Evolutionary conservation across 2,888 invertebrate species (phyloP).

Genomic region (Meteorus colon): DNA sequence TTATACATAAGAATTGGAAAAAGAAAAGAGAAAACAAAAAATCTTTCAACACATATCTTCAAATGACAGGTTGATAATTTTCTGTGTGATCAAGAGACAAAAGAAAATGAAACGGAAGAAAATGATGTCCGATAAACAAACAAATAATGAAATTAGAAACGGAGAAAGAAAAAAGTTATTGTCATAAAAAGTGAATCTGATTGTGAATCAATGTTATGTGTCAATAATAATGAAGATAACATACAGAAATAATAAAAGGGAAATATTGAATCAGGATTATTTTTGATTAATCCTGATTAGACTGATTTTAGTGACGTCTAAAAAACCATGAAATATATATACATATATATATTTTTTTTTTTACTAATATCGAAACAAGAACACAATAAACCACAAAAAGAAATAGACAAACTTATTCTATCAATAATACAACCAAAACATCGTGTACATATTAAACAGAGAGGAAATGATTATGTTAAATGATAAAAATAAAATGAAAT

Average conservation of each 20-base stretch:
- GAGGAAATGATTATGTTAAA: background rate
- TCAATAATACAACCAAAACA: slow-evolving; percentile 1
- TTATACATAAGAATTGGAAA: slow-evolving; percentile 41
- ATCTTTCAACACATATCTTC: slow-evolving; percentile 64
- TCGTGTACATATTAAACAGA: background rate
- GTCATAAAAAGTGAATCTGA: background rate
- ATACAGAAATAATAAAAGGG: slow-evolving; percentile 33
- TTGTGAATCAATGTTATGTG: background rate
- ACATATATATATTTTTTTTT: slow-evolving; percentile 43
- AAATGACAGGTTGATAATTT: slow-evolving; percentile 48
- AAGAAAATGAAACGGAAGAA: slow-evolving; percentile 34
- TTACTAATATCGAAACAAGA: slow-evolving; percentile 12
- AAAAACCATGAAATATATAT: slow-evolving; percentile 50
- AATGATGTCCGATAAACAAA: slow-evolving; percentile 47
- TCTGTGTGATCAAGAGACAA: slow-evolving; percentile 13
- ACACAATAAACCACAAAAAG: slow-evolving; percentile 13
- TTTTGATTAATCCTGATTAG: background rate
- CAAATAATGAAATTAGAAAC: slow-evolving; percentile 43
- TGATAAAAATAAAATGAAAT: background rate
- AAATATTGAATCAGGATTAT: background rate
- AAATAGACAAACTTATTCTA: slow-evolving; percentile 5
- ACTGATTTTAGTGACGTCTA: slow-evolving; percentile 25
- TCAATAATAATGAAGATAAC: slow-evolving; percentile 13
- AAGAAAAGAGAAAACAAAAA: slow-evolving; percentile 55
- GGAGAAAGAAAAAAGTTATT: slow-evolving; percentile 21